Percentiles rank a stretch among this genome's conserved stretches.
Evolutionary conservation across 2,888 invertebrate genomes (phyloP).

Genomic region (Lasioglossum lativentre): DNA sequence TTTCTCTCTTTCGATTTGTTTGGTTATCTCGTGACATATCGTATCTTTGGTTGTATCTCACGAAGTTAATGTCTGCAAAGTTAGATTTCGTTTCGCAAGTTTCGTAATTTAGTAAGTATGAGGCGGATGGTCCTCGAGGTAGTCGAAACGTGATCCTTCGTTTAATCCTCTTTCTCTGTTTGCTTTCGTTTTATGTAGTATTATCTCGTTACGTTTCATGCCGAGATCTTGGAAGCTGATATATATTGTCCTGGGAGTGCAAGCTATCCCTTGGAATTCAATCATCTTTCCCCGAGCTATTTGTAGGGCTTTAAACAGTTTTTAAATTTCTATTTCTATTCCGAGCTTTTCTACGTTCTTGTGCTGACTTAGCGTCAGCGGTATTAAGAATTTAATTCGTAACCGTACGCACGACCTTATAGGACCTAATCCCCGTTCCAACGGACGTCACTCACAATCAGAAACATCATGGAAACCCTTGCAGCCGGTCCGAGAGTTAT

Average conservation of each 20-base stretch:
- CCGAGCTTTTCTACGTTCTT: too few species aligned
- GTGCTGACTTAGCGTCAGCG: background rate
- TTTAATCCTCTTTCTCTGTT: background rate
- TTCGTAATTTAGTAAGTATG: background rate
- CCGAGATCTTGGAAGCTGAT: background rate
- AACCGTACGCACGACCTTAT: background rate
- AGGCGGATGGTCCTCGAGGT: background rate
- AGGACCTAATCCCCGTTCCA: background rate
- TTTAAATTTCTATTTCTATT: background rate
- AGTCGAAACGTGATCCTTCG: background rate
- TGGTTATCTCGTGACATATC: background rate
- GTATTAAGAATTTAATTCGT: background rate
- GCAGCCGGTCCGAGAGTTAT: conserved; percentile 16
- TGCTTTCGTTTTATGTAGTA: background rate
- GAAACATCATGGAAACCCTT: conserved; percentile 6
- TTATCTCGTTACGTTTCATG: background rate
- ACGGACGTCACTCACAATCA: background rate
- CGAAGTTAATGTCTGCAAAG: background rate
- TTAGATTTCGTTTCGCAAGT: background rate
- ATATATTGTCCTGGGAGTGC: background rate
- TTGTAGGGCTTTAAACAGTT: background rate
- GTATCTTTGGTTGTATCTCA: background rate
- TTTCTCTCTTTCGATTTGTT: background rate
- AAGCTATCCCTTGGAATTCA: background rate
- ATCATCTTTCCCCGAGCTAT: background rate